Base-by-base conservation (phyloP, 1,140 invertebrate genomes). In the Panonychus citri region DNA sequence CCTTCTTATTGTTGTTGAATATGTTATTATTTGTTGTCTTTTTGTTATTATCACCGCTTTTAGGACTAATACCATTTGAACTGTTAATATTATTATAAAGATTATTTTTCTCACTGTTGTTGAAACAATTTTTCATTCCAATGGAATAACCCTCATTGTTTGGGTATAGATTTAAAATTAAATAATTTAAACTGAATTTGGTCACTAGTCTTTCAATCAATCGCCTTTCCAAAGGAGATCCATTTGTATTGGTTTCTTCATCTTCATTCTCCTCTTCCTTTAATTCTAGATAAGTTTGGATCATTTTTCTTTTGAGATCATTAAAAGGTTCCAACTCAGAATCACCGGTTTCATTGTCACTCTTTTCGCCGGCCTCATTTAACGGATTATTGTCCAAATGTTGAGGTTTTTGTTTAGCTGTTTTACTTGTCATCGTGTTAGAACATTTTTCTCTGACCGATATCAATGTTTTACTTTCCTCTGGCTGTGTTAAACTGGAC, bases 91-190 rank as follows among this genome's bases (percentile, higher is more conserved):
- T 10, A 30, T 12, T 17, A 19, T 43, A 21, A 5, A 7, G 10
- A n/a, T 51, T 10, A 30, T 12, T 17, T 12, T 43, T 43, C 7
- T 17, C 15, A 43, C 21, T 43, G 7, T 43, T 43, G 21, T 51
- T 24, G 27, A 12, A 10, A 17, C 25, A 13, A 21, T 77, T 66
- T 68, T 78, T 78, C 63, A 86, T 71, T 67, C 81, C 81, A 67
- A 91, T 71, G 61, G 84, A 85, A 71, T 88, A 90, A 64, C 86
- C 86, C 71, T 88, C 86, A 71, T 87, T 85, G 42, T 80, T 83
- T 57, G 84, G 80, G 74, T 89, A 88, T 61, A 93, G 73, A 73
- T 87, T 91, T 15, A 54, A 39, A 19, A 37, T 24, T 3, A 54
- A n/a, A 54, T 54, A 39, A 28, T 17, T 37, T 24, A 39, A 39